These are phyloP conservation scores for Heliocidaris erythrogramma DNA, from an alignment of 35 echinoderm and acorn worm species.

Conservation along the genomic window DNA sequence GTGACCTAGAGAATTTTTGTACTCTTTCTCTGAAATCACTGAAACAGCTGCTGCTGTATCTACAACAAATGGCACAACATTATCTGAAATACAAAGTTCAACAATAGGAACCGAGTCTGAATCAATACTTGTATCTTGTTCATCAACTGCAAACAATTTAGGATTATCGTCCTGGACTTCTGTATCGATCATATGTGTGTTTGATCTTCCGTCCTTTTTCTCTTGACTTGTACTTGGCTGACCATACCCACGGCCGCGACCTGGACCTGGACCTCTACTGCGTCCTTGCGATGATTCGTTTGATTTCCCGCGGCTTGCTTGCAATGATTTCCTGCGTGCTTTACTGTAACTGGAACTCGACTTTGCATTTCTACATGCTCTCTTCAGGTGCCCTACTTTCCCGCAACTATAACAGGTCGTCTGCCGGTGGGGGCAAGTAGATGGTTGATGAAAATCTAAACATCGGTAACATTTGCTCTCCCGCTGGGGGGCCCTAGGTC, in stretches of 20 bases:
- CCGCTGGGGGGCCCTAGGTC: neutral
- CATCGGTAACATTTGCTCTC: slow-evolving; percentile 40
- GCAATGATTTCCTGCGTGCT: neutral
- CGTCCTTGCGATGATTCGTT: neutral
- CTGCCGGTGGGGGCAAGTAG: slow-evolving; percentile 14
- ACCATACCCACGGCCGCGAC: neutral
- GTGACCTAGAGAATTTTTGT: slow-evolving; percentile 18
- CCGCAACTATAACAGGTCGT: neutral
- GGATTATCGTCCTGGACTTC: slow-evolving; percentile 31
- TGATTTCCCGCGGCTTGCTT: neutral
- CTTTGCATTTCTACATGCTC: slow-evolving; percentile 23
- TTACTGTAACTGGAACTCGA: neutral
- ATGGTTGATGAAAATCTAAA: neutral
- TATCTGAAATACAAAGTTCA: slow-evolving; percentile 24
- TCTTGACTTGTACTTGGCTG: slow-evolving; percentile 19
- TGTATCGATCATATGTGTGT: slow-evolving; percentile 20
- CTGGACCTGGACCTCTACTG: neutral
- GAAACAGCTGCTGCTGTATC: slow-evolving; percentile 44
- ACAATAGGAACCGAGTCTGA: neutral
- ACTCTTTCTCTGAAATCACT: slow-evolving; percentile 47
- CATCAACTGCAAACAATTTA: slow-evolving; percentile 21
- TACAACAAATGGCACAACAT: slow-evolving; percentile 44
- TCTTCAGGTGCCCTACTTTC: slow-evolving; percentile 48
- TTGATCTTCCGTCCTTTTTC: slow-evolving; percentile 6
- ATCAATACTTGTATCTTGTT: neutral